Percentiles rank a stretch among this genome's conserved stretches.
Evolutionary conservation across 1,140 invertebrate genomes (phyloP).

Genomic region (Triops cancriformis): DNA sequence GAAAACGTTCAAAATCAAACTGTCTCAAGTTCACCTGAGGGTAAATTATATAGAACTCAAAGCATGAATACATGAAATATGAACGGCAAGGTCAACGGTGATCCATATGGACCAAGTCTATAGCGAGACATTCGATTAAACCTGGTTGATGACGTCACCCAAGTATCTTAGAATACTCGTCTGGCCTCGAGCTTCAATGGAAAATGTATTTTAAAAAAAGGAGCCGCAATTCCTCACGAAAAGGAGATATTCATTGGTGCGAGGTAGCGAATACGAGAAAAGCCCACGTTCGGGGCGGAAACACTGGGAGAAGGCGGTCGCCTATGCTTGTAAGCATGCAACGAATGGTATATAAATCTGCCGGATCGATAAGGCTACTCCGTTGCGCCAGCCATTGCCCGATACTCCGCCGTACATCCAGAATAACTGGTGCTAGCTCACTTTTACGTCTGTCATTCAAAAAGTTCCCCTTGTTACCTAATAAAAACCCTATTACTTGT

Average conservation of each 20-base stretch:
- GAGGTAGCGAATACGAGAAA: background rate
- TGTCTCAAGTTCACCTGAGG: no score
- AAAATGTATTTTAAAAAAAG: background rate
- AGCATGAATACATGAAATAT: no score
- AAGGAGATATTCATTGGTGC: background rate
- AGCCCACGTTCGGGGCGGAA: background rate
- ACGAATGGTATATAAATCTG: constrained; percentile 6
- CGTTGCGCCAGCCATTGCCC: background rate
- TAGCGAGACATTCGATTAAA: background rate
- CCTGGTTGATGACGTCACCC: background rate
- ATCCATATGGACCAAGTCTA: background rate
- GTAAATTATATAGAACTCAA: no score
- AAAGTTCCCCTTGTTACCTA: background rate
- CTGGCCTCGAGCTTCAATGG: background rate
- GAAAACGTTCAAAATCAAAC: background rate
- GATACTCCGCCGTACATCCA: background rate
- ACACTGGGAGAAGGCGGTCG: background rate
- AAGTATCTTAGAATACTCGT: background rate
- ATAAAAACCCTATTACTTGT: background rate
- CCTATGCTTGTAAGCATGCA: background rate
- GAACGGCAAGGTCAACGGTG: no score
- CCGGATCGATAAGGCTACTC: background rate
- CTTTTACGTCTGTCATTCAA: background rate
- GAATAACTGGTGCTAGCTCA: background rate
- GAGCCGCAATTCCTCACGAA: background rate